phyloP scores from a whole-genome alignment of 2,888 invertebrate genomes.

The Mermis nigrescens region DNA sequence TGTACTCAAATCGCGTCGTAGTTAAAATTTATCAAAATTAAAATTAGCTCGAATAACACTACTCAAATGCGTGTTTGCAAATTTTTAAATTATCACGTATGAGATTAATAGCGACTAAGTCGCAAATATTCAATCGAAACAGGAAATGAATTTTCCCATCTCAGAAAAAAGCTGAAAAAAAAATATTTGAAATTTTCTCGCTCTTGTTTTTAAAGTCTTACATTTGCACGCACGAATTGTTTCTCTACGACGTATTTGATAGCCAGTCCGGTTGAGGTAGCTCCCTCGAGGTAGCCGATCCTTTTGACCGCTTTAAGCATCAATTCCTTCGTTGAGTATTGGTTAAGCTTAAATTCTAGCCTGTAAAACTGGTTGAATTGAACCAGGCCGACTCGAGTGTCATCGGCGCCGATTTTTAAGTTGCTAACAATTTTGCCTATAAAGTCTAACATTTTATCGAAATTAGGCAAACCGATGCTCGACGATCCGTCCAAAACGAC shows the following conservation, averaged over 20 bases:
- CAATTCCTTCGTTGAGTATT: not conserved
- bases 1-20: too few relatives aligned
- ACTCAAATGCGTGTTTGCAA: too few relatives aligned
- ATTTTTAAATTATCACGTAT: too few relatives aligned
- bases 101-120: too few relatives aligned
- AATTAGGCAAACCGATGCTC: not conserved
- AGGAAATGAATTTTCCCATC: too few relatives aligned
- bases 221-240: not conserved
- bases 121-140: too few relatives aligned
- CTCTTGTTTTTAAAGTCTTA: not conserved
- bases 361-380: slow-evolving; percentile 7
- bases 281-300: slow-evolving; percentile 9
- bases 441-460: not conserved
- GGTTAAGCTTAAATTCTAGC: slow-evolving; percentile 6
- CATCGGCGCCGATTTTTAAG: slow-evolving; percentile 4
- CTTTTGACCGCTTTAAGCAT: not conserved
- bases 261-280: slow-evolving; percentile 8
- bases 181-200: too few relatives aligned
- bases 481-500: not conserved
- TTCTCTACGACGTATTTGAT: slow-evolving; percentile 2
- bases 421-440: not conserved
- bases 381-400: slow-evolving; percentile 7
- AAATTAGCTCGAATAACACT: too few relatives aligned
- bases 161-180: too few relatives aligned
- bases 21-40: too few relatives aligned